Base-by-base conservation (phyloP, 2,113 vertebrate species). In the Nyctereutes procyonoides region DNA sequence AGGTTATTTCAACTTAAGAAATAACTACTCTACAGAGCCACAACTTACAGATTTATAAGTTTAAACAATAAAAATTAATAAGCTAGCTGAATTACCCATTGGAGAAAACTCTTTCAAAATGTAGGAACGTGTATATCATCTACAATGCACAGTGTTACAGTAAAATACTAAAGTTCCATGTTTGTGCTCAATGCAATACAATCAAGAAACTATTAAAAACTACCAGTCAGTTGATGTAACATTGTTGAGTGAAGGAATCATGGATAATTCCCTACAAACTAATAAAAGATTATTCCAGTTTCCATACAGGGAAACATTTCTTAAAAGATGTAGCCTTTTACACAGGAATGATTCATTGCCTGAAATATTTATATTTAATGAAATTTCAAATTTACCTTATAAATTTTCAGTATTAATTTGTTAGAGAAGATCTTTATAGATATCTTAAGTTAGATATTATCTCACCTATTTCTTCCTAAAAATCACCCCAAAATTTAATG, bases 51-150 rank as follows among this genome's bases (percentile, higher is more conserved):
- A 76, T 84, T 90, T 95, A 84, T 3, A 93, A 76, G 24, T 94
- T 77, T 58, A 71, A 88, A 82, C 30, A 88, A 85, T 77, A 93
- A 90, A 95, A 96, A 85, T 76, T 48, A 91, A 85, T 85, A 91
- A 93, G 35, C 1, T 86, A 60, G 4, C 2, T 92, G 43, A 93
- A 96, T 95, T 93, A 96, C 26, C 1, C 71, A 93, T 28, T 77
- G 67, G 53, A 71, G 92, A 77, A 96, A 93, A 88, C 1, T 10
- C 8, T 38, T 84, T 56, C 8, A 76, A 91, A 88, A 81, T 96
- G 95, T 95, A 48, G 30, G 15, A 95, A 8, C 53, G 16, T 76
- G 62, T 73, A 20, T 81, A 74, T 73, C n/a, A 87, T 76, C 26
- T 69, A 13, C 81, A 91, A 97, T 85, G 2, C 9, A 90, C 20